A percentile compares a stretch with the other conserved stretches of the same genome.
Evolutionary conservation across 2,113 vertebrate species (phyloP).

Genomic region (Stegastes partitus): DNA sequence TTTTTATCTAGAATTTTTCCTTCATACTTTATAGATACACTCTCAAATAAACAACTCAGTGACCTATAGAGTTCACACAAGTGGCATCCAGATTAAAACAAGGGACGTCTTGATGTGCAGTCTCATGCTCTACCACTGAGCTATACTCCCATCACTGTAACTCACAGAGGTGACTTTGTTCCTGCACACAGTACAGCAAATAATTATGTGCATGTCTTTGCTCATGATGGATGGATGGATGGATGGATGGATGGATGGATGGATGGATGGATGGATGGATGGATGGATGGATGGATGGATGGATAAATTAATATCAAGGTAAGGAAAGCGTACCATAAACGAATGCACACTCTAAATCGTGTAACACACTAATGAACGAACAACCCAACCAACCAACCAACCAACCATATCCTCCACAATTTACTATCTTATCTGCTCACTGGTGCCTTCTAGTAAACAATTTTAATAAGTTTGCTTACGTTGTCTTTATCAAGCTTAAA

Average conservation of each 20-base stretch:
- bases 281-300: neutral
- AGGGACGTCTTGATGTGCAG: constrained; percentile 84
- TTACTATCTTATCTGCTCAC: neutral
- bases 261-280: neutral
- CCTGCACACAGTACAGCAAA: too few species aligned
- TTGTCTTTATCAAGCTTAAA: neutral
- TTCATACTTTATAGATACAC: too few species aligned
- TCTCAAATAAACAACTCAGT: too few species aligned
- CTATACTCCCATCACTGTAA: constrained; percentile 58
- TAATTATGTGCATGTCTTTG: too few species aligned
- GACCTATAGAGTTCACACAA: too few species aligned
- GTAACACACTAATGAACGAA: constrained; percentile 2
- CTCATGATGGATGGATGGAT: neutral
- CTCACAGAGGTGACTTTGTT: too few species aligned
- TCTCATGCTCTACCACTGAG: constrained; percentile 87
- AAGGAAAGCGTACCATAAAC: constrained; percentile 1
- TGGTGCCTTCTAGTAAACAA: neutral
- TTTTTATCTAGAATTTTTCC: too few species aligned
- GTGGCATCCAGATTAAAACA: constrained; percentile 74
- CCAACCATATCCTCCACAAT: neutral
- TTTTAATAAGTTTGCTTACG: neutral
- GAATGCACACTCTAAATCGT: constrained; percentile 2
- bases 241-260: neutral
- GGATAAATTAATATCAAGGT: neutral
- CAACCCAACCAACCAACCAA: neutral